A percentile compares a stretch with the other conserved stretches of the same genome.
Evolutionary conservation across 2,888 invertebrate genomes (phyloP).

Genomic region (Beris morrisii): DNA sequence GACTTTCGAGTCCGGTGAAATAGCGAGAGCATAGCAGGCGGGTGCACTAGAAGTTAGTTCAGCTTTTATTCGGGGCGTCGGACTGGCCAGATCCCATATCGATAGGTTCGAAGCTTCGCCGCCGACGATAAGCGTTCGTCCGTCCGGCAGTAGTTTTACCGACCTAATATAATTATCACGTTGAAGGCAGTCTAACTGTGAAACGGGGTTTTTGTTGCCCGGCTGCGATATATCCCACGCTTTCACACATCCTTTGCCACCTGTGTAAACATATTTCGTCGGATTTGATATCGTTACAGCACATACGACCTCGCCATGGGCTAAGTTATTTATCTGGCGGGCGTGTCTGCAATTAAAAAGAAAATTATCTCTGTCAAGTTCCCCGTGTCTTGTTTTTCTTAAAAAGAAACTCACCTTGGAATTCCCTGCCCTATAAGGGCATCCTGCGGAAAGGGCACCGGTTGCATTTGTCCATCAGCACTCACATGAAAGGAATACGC

Average conservation of each 20-base stretch:
- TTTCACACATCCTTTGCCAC: slow-evolving; percentile 96
- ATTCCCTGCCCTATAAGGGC: slow-evolving; percentile 92
- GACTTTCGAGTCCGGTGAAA: slow-evolving; percentile 93
- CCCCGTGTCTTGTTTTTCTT: background rate
- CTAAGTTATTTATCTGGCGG: slow-evolving; percentile 87
- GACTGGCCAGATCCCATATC: slow-evolving; percentile 93
- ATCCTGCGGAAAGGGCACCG: slow-evolving; percentile 93
- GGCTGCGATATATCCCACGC: slow-evolving; percentile 96
- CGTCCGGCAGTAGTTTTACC: slow-evolving; percentile 90
- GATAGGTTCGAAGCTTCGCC: slow-evolving; percentile 94
- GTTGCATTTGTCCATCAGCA: slow-evolving; percentile 85
- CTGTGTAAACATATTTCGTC: slow-evolving; percentile 91
- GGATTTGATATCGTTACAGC: slow-evolving; percentile 95
- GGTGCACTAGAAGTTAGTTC: slow-evolving; percentile 93
- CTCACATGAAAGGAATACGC: slow-evolving; percentile 95
- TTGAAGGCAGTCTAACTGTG: slow-evolving; percentile 92
- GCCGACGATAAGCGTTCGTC: slow-evolving; percentile 90
- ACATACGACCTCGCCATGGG: slow-evolving; percentile 96
- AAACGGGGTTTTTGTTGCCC: slow-evolving; percentile 81
- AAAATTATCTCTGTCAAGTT: background rate
- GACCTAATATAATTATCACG: slow-evolving; percentile 94
- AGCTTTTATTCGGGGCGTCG: slow-evolving; percentile 87
- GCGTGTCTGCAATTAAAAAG: slow-evolving; percentile 66
- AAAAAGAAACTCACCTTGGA: slow-evolving; percentile 57
- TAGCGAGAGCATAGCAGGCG: slow-evolving; percentile 96